These are phyloP conservation scores for Ophioninae sp. DNA, from an alignment of 2,888 invertebrate genomes.

Conservation along the genomic window DNA sequence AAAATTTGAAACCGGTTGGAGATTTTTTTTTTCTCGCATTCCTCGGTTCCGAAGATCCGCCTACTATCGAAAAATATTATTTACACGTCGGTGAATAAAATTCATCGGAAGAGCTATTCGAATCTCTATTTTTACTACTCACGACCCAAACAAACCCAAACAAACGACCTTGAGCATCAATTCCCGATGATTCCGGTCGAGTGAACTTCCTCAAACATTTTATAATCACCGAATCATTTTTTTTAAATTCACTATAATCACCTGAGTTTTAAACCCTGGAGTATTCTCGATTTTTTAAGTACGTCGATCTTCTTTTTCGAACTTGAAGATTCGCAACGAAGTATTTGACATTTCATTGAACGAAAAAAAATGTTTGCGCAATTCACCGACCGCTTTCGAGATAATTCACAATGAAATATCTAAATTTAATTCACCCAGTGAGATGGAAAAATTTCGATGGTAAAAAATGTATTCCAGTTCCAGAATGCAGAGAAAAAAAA, in stretches of 20 bases:
- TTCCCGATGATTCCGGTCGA: no score
- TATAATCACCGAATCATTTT: no score
- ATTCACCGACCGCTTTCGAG: no score
- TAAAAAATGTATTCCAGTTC: not conserved
- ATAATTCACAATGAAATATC: no score
- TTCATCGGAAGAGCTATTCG: not conserved
- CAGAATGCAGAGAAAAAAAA: not conserved
- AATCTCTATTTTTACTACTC: constrained; percentile 8
- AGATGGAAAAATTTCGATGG: not conserved
- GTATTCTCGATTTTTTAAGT: not conserved
- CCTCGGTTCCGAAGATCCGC: constrained; percentile 17
- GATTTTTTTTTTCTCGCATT: constrained; percentile 20
- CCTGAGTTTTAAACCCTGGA: not conserved
- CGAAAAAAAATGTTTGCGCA: no score
- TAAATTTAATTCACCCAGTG: no score
- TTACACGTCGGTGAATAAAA: constrained; percentile 18
- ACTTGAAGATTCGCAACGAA: no score
- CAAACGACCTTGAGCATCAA: no score
- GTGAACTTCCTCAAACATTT: no score
- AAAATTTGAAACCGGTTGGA: constrained; percentile 48
- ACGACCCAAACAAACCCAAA: not conserved
- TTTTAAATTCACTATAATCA: no score
- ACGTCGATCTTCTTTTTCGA: not conserved
- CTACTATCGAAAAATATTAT: not conserved
- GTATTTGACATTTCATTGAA: no score